Percentiles rank a stretch among this genome's conserved stretches.
These are phyloP conservation scores for Phalanger gymnotis DNA, from an alignment of 2,797 vertebrate species.

Conservation along the genomic window DNA sequence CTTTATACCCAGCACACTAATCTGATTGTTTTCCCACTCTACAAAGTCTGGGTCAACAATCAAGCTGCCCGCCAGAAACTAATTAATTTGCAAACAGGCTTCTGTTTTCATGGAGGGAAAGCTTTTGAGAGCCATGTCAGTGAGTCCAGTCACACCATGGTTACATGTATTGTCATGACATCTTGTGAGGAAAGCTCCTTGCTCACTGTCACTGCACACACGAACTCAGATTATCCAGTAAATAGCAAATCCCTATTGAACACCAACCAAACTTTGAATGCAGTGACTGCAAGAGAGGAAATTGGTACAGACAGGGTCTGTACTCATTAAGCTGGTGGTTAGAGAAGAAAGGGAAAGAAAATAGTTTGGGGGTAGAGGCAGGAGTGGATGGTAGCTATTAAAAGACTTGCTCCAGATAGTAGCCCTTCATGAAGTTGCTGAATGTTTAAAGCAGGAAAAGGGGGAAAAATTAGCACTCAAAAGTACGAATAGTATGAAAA, in stretches of 20 bases:
- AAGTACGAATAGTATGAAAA: neutral
- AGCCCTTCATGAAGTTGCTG: neutral
- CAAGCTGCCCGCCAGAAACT: constrained; percentile 88
- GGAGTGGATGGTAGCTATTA: neutral
- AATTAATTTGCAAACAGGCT: constrained; percentile 90
- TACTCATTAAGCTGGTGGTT: constrained; percentile 80
- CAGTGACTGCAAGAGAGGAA: constrained; percentile 81
- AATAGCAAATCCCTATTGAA: constrained; percentile 85
- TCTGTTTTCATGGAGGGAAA: constrained; percentile 88
- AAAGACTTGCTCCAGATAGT: constrained; percentile 8
- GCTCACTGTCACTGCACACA: constrained; percentile 86
- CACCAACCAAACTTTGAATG: constrained; percentile 75
- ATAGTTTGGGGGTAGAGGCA: constrained; percentile 37
- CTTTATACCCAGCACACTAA: constrained; percentile 88
- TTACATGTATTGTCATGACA: constrained; percentile 86
- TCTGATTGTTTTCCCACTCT: constrained; percentile 90
- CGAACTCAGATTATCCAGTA: constrained; percentile 86
- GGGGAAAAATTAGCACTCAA: neutral
- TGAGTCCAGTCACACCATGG: constrained; percentile 84
- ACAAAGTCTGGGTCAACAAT: constrained; percentile 89
- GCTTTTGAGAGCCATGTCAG: constrained; percentile 87
- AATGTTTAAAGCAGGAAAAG: constrained; percentile 19
- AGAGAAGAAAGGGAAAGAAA: constrained; percentile 55
- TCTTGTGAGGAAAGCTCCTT: constrained; percentile 84
- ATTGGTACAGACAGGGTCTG: constrained; percentile 82